Conservation (phyloP, 37 sponge, comb jelly and placozoan genomes). For the Chondrosia reniformis region DNA sequence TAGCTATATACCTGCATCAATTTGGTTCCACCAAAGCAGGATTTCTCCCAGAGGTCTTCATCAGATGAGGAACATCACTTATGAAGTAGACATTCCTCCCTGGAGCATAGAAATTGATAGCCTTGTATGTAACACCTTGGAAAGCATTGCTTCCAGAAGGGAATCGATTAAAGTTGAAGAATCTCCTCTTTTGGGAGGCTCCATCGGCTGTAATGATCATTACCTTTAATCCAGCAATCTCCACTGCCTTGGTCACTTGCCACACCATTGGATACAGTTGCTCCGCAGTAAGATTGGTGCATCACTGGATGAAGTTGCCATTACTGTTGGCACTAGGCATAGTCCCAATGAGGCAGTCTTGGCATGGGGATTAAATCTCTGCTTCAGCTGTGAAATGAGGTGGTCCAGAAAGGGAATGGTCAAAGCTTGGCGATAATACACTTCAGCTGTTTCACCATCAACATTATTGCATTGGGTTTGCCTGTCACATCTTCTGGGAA, state of each 20-base stretch:
- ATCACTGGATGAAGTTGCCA: background rate
- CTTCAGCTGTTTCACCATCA: background rate
- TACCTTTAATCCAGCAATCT: background rate
- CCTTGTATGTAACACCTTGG: slow-evolving; percentile 10
- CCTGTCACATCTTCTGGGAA: background rate
- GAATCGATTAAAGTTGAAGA: background rate
- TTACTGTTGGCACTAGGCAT: background rate
- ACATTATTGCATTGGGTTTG: background rate
- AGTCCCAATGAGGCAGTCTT: background rate
- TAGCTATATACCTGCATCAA: slow-evolving; percentile 14
- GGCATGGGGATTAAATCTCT: slow-evolving; percentile 9
- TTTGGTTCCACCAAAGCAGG: background rate
- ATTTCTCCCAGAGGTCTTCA: background rate
- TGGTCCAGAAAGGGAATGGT: slow-evolving; percentile 5
- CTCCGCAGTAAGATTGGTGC: background rate
- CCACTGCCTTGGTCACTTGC: background rate
- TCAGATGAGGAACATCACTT: background rate
- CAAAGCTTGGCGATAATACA: background rate
- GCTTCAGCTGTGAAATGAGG: background rate
- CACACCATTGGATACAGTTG: slow-evolving; percentile 7
- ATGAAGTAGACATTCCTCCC: slow-evolving; percentile 6
- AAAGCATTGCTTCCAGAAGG: background rate
- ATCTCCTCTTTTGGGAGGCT: background rate
- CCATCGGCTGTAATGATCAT: slow-evolving; percentile 6
- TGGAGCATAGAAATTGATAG: background rate